These are phyloP conservation scores for Microcebus griseorufus DNA, from an alignment of 2,113 vertebrate genomes.

Conservation along the genomic window DNA sequence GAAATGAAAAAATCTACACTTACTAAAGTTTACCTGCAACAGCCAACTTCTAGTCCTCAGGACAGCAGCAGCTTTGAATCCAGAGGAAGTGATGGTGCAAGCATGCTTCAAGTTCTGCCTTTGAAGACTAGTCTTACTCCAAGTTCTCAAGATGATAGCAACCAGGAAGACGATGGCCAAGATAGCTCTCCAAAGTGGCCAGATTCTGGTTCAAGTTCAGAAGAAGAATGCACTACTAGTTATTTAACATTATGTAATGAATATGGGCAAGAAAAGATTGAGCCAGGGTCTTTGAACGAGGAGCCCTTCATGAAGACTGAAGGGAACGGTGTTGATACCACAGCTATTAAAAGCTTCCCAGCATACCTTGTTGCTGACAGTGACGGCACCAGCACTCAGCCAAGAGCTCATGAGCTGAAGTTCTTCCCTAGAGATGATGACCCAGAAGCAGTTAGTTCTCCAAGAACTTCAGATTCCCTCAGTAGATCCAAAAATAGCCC, in stretches of 20 bases:
- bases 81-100: slow-evolving; percentile 77
- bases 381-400: slow-evolving; percentile 85
- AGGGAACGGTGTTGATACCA: slow-evolving; percentile 58
- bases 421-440: slow-evolving; percentile 83
- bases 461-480: slow-evolving; percentile 86
- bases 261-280: slow-evolving; percentile 95
- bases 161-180: slow-evolving; percentile 85
- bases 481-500: slow-evolving; percentile 92
- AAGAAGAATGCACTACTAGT: slow-evolving; percentile 96
- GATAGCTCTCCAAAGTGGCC: slow-evolving; percentile 82
- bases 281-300: slow-evolving; percentile 89
- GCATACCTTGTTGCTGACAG: slow-evolving; percentile 79
- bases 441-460: slow-evolving; percentile 84
- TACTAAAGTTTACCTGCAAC: slow-evolving; percentile 83
- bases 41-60: slow-evolving; percentile 78
- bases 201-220: slow-evolving; percentile 91
- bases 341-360: slow-evolving; percentile 66
- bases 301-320: slow-evolving; percentile 81
- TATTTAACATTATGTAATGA: slow-evolving; percentile 96
- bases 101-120: slow-evolving; percentile 76
- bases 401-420: slow-evolving; percentile 86
- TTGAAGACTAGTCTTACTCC: slow-evolving; percentile 83
- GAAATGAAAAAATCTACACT: slow-evolving; percentile 88
- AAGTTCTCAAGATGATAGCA: slow-evolving; percentile 90
- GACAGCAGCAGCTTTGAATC: slow-evolving; percentile 86